Evolutionary conservation across 2,888 invertebrate species (phyloP), one percentile per base, ranked within the genome.

Genomic region (Drosophila glabriapex): DNA sequence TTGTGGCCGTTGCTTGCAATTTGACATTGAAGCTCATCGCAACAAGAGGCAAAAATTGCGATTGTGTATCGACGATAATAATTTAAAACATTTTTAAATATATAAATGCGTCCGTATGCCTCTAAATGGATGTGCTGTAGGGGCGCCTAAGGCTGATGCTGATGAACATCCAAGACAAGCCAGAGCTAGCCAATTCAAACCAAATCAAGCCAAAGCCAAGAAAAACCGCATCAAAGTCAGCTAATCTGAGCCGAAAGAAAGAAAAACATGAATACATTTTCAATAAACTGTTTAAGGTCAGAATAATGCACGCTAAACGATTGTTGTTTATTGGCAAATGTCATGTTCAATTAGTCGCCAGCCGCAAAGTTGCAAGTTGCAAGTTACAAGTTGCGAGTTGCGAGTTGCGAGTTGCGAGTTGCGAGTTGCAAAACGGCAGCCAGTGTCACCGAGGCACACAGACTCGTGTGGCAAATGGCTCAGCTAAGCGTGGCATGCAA

Each of bases 311-410:
- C 76, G 79, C 76, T 89, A 89, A 82, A 84, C 87, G 87, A 89
- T 89, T 82, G 85, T 89, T 72, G 84, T 82, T 89, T 89, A 86
- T 88, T 89, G 85, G 78, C 74, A 86, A 86, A 86, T 86, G 88
- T 85, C 85, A 86, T 86, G 90, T 86, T 82, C 81, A 86, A 87
- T 86, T 89, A 87, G 80, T 77, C 73, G 75, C 62, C 62, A 37
- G 60, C 35, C 39, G 64, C 63, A 19, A 60, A 35, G 46, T 19
- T 19, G 19, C 39, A 39, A 3, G 16, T 6, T 16, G 37, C 31
- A 60, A 29, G 43, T 16, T 16, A 6, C 35, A 10, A 3, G 7
- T 1, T 16, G 37, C 1, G 6, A n/a, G 33, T 33, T 33, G 33
- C 12, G n/a, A 14, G 43, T 12, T 14, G 43, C 43, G 14, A 43